These are phyloP conservation scores for Dinomys branickii DNA, from an alignment of 2,113 vertebrate species.

Conservation along the genomic window DNA sequence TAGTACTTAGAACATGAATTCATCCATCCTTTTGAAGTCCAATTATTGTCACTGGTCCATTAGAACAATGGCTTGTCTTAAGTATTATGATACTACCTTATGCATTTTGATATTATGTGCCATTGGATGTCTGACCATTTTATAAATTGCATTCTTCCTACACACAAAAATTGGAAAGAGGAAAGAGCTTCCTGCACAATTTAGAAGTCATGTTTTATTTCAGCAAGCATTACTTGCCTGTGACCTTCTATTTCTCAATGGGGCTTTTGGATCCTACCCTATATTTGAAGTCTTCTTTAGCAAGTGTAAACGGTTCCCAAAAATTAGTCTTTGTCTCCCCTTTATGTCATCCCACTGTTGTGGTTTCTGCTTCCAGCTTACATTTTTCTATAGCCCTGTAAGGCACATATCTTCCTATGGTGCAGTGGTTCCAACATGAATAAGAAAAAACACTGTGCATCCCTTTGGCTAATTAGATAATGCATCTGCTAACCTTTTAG, in stretches of 20 bases:
- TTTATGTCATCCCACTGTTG: not conserved
- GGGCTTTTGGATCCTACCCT: not conserved
- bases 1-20: not conserved
- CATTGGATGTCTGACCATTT: not conserved
- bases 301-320: not conserved
- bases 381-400: not conserved
- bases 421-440: not conserved
- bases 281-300: not conserved
- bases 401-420: not conserved
- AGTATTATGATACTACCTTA: not conserved
- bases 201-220: not conserved
- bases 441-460: not conserved
- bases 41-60: not conserved
- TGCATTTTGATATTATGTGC: not conserved
- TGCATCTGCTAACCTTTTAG: not conserved
- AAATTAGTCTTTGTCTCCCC: not conserved
- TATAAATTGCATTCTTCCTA: not conserved
- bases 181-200: not conserved
- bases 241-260: not conserved
- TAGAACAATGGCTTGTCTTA: not conserved
- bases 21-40: not conserved
- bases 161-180: not conserved
- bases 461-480: not conserved
- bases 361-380: not conserved
- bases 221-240: rapidly evolving